phyloP scores from a whole-genome alignment of 1,140 invertebrate species.

The Philaenus spumarius region DNA sequence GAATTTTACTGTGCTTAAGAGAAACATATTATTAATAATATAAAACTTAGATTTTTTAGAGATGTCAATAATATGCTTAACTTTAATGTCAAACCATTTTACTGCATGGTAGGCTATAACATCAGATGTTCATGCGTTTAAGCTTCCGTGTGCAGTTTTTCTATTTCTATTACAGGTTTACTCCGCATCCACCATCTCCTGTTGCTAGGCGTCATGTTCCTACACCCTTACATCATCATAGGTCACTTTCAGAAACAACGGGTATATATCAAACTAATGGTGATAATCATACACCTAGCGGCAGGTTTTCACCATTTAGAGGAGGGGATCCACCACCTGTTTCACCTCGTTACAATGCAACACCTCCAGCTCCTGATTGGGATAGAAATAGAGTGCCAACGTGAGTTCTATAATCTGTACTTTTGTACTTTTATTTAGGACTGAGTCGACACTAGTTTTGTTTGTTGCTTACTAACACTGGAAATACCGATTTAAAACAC shows the following conservation, averaged over 20 bases:
- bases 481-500: no score
- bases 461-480: no score
- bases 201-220: neutral
- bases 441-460: no score
- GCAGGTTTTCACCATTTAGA: conserved; percentile 14
- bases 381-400: conserved; percentile 8
- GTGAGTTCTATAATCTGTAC: neutral
- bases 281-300: conserved; percentile 8
- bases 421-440: no score
- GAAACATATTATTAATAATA: no score
- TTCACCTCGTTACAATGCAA: conserved; percentile 4
- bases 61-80: no score
- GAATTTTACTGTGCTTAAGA: no score
- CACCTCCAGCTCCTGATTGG: conserved; percentile 7
- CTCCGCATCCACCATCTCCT: conserved; percentile 25
- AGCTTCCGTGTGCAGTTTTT: no score
- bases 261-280: conserved; percentile 7
- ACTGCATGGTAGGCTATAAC: no score
- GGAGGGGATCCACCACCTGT: conserved; percentile 12
- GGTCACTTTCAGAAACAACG: conserved; percentile 5
- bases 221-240: conserved; percentile 1
- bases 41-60: no score
- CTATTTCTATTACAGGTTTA: conserved; percentile 25
- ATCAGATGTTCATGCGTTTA: no score
- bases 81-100: no score